These are phyloP conservation scores for Andrena bucephala DNA, from an alignment of 2,888 invertebrate species.

Conservation along the genomic window DNA sequence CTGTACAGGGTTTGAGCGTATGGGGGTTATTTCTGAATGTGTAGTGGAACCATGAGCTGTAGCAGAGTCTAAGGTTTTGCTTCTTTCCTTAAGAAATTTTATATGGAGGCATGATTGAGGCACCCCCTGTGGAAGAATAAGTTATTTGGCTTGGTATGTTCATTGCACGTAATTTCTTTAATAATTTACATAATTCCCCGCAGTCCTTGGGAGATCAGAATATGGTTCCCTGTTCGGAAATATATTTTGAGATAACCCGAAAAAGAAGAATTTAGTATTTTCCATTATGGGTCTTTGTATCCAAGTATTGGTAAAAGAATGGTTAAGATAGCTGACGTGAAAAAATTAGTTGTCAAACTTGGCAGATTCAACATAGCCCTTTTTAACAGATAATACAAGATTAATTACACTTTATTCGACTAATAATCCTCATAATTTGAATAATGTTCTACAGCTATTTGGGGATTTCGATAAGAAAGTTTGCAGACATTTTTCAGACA, in stretches of 20 bases:
- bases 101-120: neutral
- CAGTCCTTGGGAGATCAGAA: neutral
- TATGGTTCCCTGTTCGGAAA: neutral
- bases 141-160: neutral
- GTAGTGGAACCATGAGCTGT: neutral
- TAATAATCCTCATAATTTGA: constrained; percentile 14
- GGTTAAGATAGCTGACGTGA: too few relatives aligned
- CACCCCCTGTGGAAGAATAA: neutral
- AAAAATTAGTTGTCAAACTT: too few relatives aligned
- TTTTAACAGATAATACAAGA: neutral
- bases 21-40: neutral
- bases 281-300: too few relatives aligned
- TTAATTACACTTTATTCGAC: constrained; percentile 3
- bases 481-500: neutral
- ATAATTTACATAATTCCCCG: neutral
- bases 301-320: neutral
- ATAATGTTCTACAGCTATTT: neutral
- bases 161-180: neutral
- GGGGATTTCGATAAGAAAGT: constrained; percentile 6
- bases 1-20: too few relatives aligned
- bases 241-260: too few relatives aligned
- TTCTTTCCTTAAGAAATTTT: neutral
- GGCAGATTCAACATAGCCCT: too few relatives aligned
- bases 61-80: neutral
- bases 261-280: too few relatives aligned